Evolutionary conservation across 2,797 vertebrate genomes (phyloP).

Genomic region (Nannoperca obscura): DNA sequence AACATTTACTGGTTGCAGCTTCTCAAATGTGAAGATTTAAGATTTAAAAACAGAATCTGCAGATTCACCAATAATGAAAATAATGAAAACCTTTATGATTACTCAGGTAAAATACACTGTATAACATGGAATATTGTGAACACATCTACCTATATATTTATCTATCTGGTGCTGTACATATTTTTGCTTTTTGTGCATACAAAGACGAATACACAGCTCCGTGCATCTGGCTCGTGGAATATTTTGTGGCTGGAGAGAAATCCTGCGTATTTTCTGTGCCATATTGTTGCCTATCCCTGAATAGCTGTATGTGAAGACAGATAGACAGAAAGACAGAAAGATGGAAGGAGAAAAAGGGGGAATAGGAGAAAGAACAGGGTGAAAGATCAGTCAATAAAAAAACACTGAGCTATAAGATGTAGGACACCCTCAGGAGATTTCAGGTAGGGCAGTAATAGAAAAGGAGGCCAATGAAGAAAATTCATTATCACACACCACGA

Average conservation of each 20-base stretch:
- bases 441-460: slow-evolving; percentile 62
- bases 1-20: not conserved
- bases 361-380: slow-evolving; percentile 31
- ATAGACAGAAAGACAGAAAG: slow-evolving; percentile 12
- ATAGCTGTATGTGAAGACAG: slow-evolving; percentile 28
- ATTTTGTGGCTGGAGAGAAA: slow-evolving; percentile 40
- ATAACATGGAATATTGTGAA: slow-evolving; percentile 21
- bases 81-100: slow-evolving; percentile 16
- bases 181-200: slow-evolving; percentile 13
- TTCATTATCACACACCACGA: slow-evolving; percentile 63
- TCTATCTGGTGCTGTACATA: slow-evolving; percentile 15
- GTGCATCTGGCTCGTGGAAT: slow-evolving; percentile 21
- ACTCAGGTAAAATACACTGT: slow-evolving; percentile 22
- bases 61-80: not conserved
- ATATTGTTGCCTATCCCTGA: slow-evolving; percentile 23
- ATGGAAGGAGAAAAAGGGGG: not conserved
- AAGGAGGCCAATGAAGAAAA: slow-evolving; percentile 64
- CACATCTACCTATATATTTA: slow-evolving; percentile 2
- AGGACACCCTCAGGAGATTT: slow-evolving; percentile 56
- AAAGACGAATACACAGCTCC: slow-evolving; percentile 15
- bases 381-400: slow-evolving; percentile 59
- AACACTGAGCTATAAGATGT: slow-evolving; percentile 54
- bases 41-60: no score
- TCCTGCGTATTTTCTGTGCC: slow-evolving; percentile 32
- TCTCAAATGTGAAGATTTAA: not conserved